These are phyloP conservation scores for Antheraea mylitta DNA, from an alignment of 1,140 invertebrate genomes.

Conservation along the genomic window DNA sequence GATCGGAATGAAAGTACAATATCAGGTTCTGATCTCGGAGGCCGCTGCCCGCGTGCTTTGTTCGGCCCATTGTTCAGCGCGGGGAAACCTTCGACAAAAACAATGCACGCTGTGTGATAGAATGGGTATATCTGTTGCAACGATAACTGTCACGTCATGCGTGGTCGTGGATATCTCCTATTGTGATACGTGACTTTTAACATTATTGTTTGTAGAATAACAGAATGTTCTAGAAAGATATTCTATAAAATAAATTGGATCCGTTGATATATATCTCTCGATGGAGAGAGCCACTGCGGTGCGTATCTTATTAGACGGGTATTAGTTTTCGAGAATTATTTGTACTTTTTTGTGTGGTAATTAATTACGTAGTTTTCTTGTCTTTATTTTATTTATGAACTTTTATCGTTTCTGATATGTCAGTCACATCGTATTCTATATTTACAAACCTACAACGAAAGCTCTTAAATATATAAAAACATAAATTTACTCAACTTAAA, in stretches of 20 bases:
- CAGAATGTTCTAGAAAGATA: not conserved
- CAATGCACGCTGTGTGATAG: conserved; percentile 35
- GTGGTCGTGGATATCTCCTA: not conserved
- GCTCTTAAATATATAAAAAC: no score
- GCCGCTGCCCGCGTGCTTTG: conserved; percentile 45
- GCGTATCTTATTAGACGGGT: no score
- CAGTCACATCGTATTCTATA: no score
- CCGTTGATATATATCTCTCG: not conserved
- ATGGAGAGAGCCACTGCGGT: no score
- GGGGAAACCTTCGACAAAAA: conserved; percentile 25
- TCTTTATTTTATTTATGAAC: no score
- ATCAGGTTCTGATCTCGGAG: conserved; percentile 48
- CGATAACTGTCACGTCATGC: conserved; percentile 26
- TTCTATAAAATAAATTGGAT: not conserved
- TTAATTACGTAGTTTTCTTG: no score
- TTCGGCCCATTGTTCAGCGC: conserved; percentile 42
- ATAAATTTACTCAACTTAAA: no score
- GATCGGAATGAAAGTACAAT: conserved; percentile 64
- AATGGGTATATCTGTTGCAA: conserved; percentile 40
- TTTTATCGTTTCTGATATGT: no score
- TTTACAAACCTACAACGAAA: no score
- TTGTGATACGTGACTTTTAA: conserved; percentile 28
- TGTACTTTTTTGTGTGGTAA: no score
- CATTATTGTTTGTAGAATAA: conserved; percentile 13
- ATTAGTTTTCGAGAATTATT: no score